Evolutionary conservation across 53 echinoderm and acorn worm genomes (phyloP).

Genomic region (Antedon mediterranea): DNA sequence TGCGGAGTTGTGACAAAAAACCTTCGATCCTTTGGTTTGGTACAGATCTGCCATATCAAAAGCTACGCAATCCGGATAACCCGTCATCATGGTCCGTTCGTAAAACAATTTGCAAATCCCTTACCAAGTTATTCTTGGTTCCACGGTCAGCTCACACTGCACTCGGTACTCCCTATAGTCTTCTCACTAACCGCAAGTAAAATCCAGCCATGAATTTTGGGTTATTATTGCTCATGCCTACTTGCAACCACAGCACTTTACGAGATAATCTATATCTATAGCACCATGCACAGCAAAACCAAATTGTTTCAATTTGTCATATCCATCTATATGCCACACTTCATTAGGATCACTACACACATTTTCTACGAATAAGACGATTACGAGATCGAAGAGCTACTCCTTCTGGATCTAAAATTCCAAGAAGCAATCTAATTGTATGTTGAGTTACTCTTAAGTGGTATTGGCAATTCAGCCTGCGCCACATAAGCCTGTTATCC

Average conservation of each 20-base stretch:
- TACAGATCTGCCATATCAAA: conserved; percentile 38
- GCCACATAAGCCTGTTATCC: conserved; percentile 34
- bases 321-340: conserved; percentile 42
- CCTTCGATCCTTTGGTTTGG: conserved; percentile 45
- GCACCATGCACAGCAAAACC: conserved; percentile 51
- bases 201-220: conserved; percentile 17
- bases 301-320: conserved; percentile 51
- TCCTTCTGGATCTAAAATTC: conserved; percentile 35
- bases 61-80: conserved; percentile 30
- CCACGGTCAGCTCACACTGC: conserved; percentile 46
- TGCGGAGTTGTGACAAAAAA: conserved; percentile 38
- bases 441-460: conserved; percentile 16
- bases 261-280: conserved; percentile 56
- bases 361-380: conserved; percentile 18
- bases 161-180: conserved; percentile 21
- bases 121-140: conserved; percentile 42
- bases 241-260: conserved; percentile 42
- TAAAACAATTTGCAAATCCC: conserved; percentile 25
- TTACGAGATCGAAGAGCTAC: conserved; percentile 20
- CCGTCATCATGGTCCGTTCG: conserved; percentile 38
- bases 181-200: conserved; percentile 8
- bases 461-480: conserved; percentile 11
- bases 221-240: conserved; percentile 40
- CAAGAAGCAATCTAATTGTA: conserved; percentile 9
- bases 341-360: conserved; percentile 24